phyloP scores from a whole-genome alignment of 2,888 invertebrate species.

The Xanthia togata region DNA sequence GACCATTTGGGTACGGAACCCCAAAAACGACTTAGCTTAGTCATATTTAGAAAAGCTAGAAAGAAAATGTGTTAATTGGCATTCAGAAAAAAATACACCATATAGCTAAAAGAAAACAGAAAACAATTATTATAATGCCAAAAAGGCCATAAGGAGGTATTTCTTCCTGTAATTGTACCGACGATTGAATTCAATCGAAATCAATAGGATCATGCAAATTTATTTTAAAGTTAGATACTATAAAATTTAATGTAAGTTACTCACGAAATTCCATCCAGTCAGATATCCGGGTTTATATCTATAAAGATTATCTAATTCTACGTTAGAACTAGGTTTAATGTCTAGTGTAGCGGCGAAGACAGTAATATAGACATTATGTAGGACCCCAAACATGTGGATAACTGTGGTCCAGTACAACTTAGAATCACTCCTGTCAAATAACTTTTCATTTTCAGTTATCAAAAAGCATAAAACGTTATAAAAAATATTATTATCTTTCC shows the following conservation, averaged over 20 bases:
- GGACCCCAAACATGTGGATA: constrained; percentile 73
- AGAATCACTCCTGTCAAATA: constrained; percentile 82
- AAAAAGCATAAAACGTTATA: constrained; percentile 84
- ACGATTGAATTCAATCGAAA: too few species aligned
- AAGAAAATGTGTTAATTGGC: too few species aligned
- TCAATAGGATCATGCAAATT: neutral
- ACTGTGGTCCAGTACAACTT: constrained; percentile 84
- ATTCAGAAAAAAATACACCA: too few species aligned
- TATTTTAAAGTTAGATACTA: neutral
- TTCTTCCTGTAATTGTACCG: too few species aligned
- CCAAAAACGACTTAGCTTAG: too few species aligned
- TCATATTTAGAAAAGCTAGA: too few species aligned
- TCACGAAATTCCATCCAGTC: constrained; percentile 87
- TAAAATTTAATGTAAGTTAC: constrained; percentile 65
- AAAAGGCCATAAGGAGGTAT: too few species aligned
- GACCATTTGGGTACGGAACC: too few species aligned
- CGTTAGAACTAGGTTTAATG: constrained; percentile 61
- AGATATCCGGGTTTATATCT: constrained; percentile 75
- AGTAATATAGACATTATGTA: constrained; percentile 76
- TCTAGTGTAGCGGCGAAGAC: constrained; percentile 71
- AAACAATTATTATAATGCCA: too few species aligned
- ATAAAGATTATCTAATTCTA: constrained; percentile 74
- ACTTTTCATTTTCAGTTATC: constrained; percentile 85
- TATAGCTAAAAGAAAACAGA: too few species aligned
- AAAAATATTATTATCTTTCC: constrained; percentile 81